Evolutionary conservation across 2,797 vertebrate species (phyloP).

Genomic region (Enteromius unitaeniatus): DNA sequence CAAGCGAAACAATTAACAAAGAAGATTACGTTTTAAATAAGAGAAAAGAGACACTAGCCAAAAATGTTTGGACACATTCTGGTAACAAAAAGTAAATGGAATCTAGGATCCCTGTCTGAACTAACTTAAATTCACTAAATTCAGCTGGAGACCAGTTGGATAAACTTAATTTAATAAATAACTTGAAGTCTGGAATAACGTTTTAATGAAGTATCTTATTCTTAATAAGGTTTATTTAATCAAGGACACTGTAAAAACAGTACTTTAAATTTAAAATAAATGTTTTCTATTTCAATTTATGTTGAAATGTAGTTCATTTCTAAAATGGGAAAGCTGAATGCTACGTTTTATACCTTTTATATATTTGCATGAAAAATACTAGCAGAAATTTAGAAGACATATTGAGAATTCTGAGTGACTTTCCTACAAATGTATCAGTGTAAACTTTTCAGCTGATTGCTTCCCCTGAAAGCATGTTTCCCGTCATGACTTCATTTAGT

Average conservation of each 20-base stretch:
- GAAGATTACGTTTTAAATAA: neutral
- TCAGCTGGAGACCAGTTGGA: neutral
- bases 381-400: neutral
- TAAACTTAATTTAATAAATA: too few relatives aligned
- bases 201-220: neutral
- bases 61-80: neutral
- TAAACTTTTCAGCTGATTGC: slow-evolving; percentile 19
- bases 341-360: neutral
- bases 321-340: neutral
- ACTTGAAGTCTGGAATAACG: neutral
- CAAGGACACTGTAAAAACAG: neutral
- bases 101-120: neutral
- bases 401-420: neutral
- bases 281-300: neutral
- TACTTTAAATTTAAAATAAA: neutral
- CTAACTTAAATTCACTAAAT: neutral
- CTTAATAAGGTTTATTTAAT: neutral
- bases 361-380: neutral
- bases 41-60: neutral
- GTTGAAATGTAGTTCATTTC: neutral
- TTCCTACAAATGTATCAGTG: neutral
- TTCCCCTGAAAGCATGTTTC: slow-evolving; percentile 6
- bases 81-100: neutral
- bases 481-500: neutral
- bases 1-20: neutral